Evolutionary conservation across 1,140 invertebrate species (phyloP).

Genomic region (Bombus pyrosoma): DNA sequence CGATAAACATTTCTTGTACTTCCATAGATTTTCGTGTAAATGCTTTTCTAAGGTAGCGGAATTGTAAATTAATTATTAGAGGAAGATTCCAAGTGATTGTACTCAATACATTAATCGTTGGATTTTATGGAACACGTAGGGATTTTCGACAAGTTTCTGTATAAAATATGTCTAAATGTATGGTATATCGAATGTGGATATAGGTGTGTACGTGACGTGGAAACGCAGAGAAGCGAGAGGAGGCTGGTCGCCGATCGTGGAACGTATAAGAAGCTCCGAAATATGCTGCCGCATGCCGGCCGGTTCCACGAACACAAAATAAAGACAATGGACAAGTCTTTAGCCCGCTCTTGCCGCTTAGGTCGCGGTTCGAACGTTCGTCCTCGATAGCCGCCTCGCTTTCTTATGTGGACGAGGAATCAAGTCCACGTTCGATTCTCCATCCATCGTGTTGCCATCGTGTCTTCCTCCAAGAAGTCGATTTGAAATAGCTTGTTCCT

Average conservation of each 20-base stretch:
- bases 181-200: background rate
- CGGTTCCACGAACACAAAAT: conserved; percentile 62
- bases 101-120: background rate
- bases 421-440: background rate
- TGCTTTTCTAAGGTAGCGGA: too few species aligned
- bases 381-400: background rate
- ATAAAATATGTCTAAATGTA: conserved; percentile 1
- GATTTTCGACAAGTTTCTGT: background rate
- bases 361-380: conserved; percentile 39
- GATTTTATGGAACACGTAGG: background rate
- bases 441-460: background rate
- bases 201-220: conserved; percentile 12
- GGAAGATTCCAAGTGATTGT: too few species aligned
- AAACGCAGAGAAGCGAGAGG: conserved; percentile 3
- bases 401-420: background rate
- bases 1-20: too few species aligned
- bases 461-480: background rate
- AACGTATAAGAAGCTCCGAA: conserved; percentile 61
- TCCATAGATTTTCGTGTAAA: too few species aligned
- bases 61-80: too few species aligned
- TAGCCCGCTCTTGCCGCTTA: conserved; percentile 36
- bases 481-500: background rate
- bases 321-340: conserved; percentile 65
- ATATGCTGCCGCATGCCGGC: conserved; percentile 59
- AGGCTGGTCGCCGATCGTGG: background rate